phyloP scores from a whole-genome alignment of 2,888 invertebrate species.

The Scelioninae gen. 2 region DNA sequence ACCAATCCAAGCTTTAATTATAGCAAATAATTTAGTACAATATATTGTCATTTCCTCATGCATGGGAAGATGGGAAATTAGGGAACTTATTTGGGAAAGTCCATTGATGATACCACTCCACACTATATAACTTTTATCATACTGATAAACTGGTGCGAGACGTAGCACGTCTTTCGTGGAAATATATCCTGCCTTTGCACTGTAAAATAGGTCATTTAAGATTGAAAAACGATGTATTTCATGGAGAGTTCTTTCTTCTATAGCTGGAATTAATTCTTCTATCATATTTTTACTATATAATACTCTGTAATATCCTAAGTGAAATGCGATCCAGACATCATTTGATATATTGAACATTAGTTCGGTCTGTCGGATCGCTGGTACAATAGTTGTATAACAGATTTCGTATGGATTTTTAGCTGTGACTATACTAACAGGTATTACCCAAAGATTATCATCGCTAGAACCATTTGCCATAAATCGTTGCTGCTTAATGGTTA shows the following conservation, averaged over 20 bases:
- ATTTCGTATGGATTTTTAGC: slow-evolving; percentile 21
- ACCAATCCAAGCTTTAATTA: slow-evolving; percentile 18
- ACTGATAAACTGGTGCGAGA: slow-evolving; percentile 11
- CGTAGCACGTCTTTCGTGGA: slow-evolving; percentile 6
- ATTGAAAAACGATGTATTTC: slow-evolving; percentile 21
- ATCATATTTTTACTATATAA: slow-evolving; percentile 28
- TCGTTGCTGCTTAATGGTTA: slow-evolving; percentile 87
- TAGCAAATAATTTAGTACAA: slow-evolving; percentile 14
- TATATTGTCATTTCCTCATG: slow-evolving; percentile 22
- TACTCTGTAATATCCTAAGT: slow-evolving; percentile 39
- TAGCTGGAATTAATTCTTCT: slow-evolving; percentile 5
- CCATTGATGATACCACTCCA: slow-evolving; percentile 24
- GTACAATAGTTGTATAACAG: slow-evolving; percentile 6
- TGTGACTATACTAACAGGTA: slow-evolving; percentile 29
- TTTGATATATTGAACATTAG: slow-evolving; percentile 4
- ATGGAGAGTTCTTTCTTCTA: slow-evolving; percentile 4
- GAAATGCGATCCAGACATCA: slow-evolving; percentile 24
- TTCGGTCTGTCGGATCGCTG: slow-evolving; percentile 9
- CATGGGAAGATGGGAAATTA: slow-evolving; percentile 30
- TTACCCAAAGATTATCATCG: slow-evolving; percentile 87
- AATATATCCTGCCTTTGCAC: slow-evolving; percentile 29
- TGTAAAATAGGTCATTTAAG: slow-evolving; percentile 24
- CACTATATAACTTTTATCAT: slow-evolving; percentile 31
- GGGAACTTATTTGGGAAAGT: slow-evolving; percentile 22
- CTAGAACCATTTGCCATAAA: slow-evolving; percentile 89